Evolutionary conservation across 2,888 invertebrate species (phyloP), one percentile per base, ranked within the genome.

Genomic region (Cabera pusaria): DNA sequence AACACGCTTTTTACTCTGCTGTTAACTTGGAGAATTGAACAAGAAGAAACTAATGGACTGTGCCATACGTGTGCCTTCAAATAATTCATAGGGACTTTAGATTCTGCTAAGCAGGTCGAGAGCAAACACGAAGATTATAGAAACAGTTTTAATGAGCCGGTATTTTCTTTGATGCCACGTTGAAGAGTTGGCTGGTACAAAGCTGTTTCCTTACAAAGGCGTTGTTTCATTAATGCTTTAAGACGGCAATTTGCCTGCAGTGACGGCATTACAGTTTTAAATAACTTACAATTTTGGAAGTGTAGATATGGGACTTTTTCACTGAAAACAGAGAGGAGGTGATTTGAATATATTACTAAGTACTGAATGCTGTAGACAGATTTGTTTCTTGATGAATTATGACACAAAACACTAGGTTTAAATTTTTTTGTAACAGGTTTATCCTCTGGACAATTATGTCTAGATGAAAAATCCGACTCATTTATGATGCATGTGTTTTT

Each of bases 131-230:
- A 38, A 44, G 49, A 64, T 60, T 58, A 56, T 46, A 42, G 53
- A 59, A 58, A 49, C 60, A 50, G 50, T 61, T 67, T 57, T 69
- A 69, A 69, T 56, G 59, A 67, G 63, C 49, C 34, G 40, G 44
- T 44, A 47, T 56, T 64, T 65, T 61, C 65, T 65, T 65, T 64
- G 47, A 49, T 34, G 55, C 56, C 18, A 42, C 28, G 43, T 31
- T 14, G 28, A 34, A 44, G 35, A 48, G 48, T 35, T 24, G 42
- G 38, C 38, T 14, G 49, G 46, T 54, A 59, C 49, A 47, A 52
- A 52, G 49, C 47, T 18, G 38, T 39, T 42, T 29, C 26, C 34
- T 44, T 38, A 49, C 52, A 52, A 49, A 52, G 47, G 43, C 40
- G 44, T 43, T 43, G 45, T 52, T 47, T 47, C 34, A 43, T 44